Evolutionary conservation across 2,113 vertebrate genomes (phyloP).

Genomic region (Leiothrix lutea): DNA sequence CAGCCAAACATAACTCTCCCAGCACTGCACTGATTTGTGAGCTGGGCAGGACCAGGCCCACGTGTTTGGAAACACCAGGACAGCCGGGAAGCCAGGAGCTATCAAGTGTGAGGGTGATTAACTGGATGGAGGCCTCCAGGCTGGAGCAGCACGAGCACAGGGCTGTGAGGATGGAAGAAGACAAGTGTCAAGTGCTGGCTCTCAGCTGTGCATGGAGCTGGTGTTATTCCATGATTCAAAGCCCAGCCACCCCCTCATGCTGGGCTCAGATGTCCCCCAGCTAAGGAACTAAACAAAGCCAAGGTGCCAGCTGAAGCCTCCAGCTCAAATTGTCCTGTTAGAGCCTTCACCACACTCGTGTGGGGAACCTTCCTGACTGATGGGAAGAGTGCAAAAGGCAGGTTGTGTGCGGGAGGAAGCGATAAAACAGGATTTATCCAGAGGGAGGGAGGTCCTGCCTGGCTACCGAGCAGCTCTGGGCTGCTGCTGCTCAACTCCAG

Average conservation of each 20-base stretch:
- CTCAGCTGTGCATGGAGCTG: neutral
- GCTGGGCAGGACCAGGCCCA: neutral
- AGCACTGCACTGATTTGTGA: neutral
- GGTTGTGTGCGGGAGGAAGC: neutral
- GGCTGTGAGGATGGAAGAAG: neutral
- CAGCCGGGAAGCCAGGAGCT: slow-evolving; percentile 9
- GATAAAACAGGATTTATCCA: neutral
- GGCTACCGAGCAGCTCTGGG: neutral
- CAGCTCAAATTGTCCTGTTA: neutral
- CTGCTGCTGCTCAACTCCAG: neutral
- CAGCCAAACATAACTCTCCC: neutral
- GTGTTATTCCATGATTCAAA: neutral
- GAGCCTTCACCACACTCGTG: rapidly evolving
- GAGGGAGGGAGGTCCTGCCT: neutral
- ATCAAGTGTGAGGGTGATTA: slow-evolving; percentile 41
- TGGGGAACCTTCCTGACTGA: neutral
- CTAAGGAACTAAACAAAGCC: neutral
- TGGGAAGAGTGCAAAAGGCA: neutral
- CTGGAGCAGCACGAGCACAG: neutral
- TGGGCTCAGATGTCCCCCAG: neutral
- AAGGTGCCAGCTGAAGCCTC: neutral
- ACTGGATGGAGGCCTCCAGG: neutral
- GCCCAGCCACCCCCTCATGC: neutral
- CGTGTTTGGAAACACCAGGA: slow-evolving; percentile 17
- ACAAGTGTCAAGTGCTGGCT: slow-evolving; percentile 11